Base-by-base conservation (phyloP, 2,113 vertebrate genomes). In the Marcusenius ussheri region DNA sequence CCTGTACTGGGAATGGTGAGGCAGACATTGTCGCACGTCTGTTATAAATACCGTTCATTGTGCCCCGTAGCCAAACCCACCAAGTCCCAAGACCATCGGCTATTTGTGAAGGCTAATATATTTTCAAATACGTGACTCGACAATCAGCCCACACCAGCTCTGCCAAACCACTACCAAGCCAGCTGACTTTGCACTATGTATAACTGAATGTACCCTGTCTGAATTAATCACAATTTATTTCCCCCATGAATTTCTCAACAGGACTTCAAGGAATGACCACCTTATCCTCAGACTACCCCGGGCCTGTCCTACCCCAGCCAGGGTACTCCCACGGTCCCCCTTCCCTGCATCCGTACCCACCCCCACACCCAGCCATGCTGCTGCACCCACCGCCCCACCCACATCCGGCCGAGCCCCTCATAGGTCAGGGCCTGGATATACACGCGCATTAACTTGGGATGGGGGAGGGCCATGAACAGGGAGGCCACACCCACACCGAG, bases 241-340 rank as follows among this genome's bases (percentile, higher is more conserved):
- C 24, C 58, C 56, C 31, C 21, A 2, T 62, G 7, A 6, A 77
- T 39, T 3, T 62, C 21, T 39, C 77, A 5, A 3, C 93, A 97
- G 97, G 96, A 93, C 96, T 97, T 90, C 96, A 96, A 93, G 96
- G 95, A 91, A 95, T 96, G 94, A 93, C 95, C 0, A 95, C 95
- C 90, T 93, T 96, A 80, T 93, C 95, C 62, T 94, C 94, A 4
- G 96, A 96, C 47, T 96, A 96, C 90, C 93, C 95, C 0, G 92
- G 95, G 2, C 92, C 96, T 19, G 94, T 96, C 47, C 92, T 96
- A 90, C 92, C 95, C 89, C 96, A 96, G 85, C 93, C 95, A 0
- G 95, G 95, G 74, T 95, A 96, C 92, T 93, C 95, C 24, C 94
- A 96, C 91, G 94, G 95, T 0, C 94, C 95, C 56, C 92, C 95